Percentiles rank a stretch among this genome's conserved stretches.
Conservation (phyloP, 2,113 vertebrate species). For the Neotoma lepida region DNA sequence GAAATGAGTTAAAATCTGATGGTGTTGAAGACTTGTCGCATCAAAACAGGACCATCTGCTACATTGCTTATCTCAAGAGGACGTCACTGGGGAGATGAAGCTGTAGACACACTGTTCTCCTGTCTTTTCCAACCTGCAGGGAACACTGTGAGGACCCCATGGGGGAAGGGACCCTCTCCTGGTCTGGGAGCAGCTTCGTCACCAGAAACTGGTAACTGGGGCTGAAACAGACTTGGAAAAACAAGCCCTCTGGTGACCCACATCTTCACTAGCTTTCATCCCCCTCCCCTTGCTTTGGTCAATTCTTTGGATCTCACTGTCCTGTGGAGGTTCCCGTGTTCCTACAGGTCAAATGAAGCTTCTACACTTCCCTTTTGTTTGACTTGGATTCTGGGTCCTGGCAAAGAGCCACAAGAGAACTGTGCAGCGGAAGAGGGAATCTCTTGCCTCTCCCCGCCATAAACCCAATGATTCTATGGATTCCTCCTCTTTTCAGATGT, state of each 20-base stretch:
- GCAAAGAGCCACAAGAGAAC: neutral
- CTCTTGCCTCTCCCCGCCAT: neutral
- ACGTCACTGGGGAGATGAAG: neutral
- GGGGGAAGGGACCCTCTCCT: too few relatives aligned
- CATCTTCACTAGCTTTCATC: fast-evolving
- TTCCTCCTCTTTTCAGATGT: neutral
- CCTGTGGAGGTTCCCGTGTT: neutral
- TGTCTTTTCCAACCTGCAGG: too few relatives aligned
- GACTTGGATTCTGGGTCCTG: neutral
- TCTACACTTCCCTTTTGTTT: too few relatives aligned
- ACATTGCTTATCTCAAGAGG: neutral
- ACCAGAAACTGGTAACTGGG: neutral
- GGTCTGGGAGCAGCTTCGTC: neutral
- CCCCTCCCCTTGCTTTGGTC: too few relatives aligned
- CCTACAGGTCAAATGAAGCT: too few relatives aligned
- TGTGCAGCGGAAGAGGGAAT: fast-evolving
- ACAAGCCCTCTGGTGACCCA: neutral
- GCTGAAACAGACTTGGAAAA: fast-evolving
- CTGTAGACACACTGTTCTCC: neutral
- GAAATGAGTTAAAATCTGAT: neutral
- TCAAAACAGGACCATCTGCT: fast-evolving
- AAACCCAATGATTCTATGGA: neutral
- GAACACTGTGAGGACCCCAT: neutral
- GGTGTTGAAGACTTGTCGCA: too few relatives aligned
- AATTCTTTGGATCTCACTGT: neutral